Base-by-base conservation (phyloP, 2,888 invertebrate genomes). In the Temnothorax unifasciatus region DNA sequence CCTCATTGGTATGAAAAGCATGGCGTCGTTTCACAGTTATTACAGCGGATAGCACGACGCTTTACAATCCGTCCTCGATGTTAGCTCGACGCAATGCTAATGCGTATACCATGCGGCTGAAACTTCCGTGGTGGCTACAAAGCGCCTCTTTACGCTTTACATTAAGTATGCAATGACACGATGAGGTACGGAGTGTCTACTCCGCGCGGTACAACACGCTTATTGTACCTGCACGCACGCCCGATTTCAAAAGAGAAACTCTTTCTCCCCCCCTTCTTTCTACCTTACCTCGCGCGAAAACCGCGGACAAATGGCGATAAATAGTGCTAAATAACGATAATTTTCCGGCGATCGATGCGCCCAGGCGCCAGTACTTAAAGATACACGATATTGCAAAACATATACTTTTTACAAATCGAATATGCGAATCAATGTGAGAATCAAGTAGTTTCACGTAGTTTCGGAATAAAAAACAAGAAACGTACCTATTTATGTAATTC, bases 41-140 rank as follows among this genome's bases (percentile, higher is more conserved):
- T 94, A 94, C 94, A 94, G 93, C 91, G 92, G 93, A 93, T 93
- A 64, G 44, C 71, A 57, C 93, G 91, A 92, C 91, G 94, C 94
- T 94, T 94, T 93, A 93, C 94, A 94, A 94, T 93, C 93, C 92
- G 91, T 91, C 92, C 92, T 92, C 92, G 92, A 89, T 91, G 92
- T 93, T 93, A 92, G 93, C 92, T 88, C 92, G 93, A n/a, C 91
- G 93, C 91, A 93, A 94, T 94, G 94, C 93, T 94, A 94, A 94
- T 93, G 94, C 91, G 92, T 92, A 47, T 89, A 93, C 91, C 71
- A 47, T 11, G 38, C 77, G 92, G 90, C 89, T 79, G 84, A 85
- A 92, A 94, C 94, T 94, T 94, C 94, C 94, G 93, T 92, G 92
- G 92, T 92, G 88, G 91, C 90, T 89, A 93, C 93, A 93, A 93